Base-by-base conservation (phyloP, 1,140 invertebrate genomes). In the Babylonia areolata region DNA sequence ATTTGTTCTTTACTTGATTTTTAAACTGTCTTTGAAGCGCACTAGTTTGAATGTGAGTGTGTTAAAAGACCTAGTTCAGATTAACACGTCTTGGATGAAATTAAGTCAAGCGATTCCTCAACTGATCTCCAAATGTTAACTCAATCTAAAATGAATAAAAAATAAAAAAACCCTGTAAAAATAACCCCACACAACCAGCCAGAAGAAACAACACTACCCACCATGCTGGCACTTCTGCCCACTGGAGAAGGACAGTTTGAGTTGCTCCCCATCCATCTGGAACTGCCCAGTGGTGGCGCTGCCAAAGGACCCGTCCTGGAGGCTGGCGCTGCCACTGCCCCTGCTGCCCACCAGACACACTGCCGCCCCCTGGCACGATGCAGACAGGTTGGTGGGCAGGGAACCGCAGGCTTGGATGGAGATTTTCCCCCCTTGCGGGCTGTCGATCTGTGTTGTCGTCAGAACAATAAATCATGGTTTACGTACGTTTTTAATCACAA, bases 191-290 rank as follows among this genome's bases (percentile, higher is more conserved):
- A 64, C 6, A 58, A 33, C 39, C 11, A n/a, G 6, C 58, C 64
- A 12, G 6, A 37, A 42, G 3, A 39, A 2, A 31, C 33, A 69
- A 17, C 64, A n/a, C 5, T 12, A 80, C 78, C 54, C 3, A 80
- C 78, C 33, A 54, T 58, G 75, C 51, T 33, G 64, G 23, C 40
- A 69, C 31, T 73, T 64, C 69, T 39, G 82, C 31, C 90, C 90
- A 35, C 64, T n/a, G 51, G 87, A 87, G 12, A 87, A 90, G 12
- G 33, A 80, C 75, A 90, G 84, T 58, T 85, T 71, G 0, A 90
- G 82, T 51, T 69, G 33, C 23, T 79, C 82, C 17, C 73, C 80
- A 2, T 85, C 79, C 37, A 87, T 85, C 39, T 80, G 39, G 35
- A 90, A 83, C 15, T 80, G 33, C 20, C 85, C 86, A 42, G 81